These are phyloP conservation scores for Chesias legatella DNA, from an alignment of 2,888 invertebrate genomes.

Conservation along the genomic window DNA sequence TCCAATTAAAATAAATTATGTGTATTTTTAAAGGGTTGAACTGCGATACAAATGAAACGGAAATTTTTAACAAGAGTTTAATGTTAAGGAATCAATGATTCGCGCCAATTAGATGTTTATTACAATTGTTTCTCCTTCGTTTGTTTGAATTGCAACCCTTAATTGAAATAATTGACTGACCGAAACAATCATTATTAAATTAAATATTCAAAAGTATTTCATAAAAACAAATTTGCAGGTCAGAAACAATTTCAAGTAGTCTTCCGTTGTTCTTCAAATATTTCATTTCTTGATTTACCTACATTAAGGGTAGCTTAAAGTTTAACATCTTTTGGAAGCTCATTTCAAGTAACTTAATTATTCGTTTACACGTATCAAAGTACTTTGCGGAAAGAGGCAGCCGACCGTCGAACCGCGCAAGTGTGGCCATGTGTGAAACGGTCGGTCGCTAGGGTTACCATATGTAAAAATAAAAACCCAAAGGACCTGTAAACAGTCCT, in stretches of 20 bases:
- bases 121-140: conserved; percentile 29
- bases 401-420: conserved; percentile 36
- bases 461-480: conserved; percentile 54
- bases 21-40: conserved; percentile 57
- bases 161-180: conserved; percentile 2
- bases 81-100: conserved; percentile 50
- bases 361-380: background rate
- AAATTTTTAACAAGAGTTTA: conserved; percentile 72
- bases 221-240: no score
- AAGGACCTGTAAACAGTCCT: conserved; percentile 67
- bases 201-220: no score
- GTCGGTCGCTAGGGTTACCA: conserved; percentile 52
- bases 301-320: no score
- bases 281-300: no score
- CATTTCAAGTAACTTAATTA: background rate
- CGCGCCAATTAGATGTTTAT: conserved; percentile 56
- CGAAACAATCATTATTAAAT: background rate
- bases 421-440: conserved; percentile 70
- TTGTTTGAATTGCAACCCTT: conserved; percentile 1
- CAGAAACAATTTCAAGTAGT: no score
- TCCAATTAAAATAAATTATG: conserved; percentile 18
- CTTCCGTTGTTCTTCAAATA: no score
- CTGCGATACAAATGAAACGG: conserved; percentile 70
- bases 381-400: conserved; percentile 8
- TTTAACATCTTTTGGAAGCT: no score